Conservation (phyloP, 2,888 invertebrate genomes). For the Nemoura dubitans region DNA sequence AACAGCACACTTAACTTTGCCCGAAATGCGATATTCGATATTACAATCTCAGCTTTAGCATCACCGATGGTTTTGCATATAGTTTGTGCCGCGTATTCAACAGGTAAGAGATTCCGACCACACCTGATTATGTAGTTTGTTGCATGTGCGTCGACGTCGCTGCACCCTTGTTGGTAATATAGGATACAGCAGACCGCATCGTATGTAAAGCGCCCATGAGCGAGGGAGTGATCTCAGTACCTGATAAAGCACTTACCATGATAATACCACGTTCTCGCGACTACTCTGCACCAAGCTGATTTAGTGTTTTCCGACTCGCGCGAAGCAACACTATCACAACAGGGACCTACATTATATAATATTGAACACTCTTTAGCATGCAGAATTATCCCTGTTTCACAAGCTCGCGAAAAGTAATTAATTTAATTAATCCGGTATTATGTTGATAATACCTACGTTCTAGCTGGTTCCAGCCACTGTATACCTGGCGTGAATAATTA, state of each 20-base stretch:
- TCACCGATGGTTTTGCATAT: background rate
- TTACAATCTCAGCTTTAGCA: background rate
- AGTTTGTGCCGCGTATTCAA: background rate
- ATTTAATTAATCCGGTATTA: background rate
- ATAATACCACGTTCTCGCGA: background rate
- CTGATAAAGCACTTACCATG: background rate
- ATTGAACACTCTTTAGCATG: background rate
- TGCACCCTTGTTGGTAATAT: background rate
- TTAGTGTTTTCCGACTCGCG: background rate
- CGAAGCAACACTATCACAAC: background rate
- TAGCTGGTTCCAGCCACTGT: background rate
- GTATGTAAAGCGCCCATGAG: background rate
- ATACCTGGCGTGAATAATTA: background rate
- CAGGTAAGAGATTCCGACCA: background rate
- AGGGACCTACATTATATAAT: background rate
- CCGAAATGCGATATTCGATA: background rate
- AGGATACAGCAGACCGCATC: background rate
- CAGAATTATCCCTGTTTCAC: background rate
- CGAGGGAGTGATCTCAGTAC: background rate
- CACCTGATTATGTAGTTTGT: background rate
- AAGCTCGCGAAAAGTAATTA: background rate
- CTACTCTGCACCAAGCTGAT: background rate
- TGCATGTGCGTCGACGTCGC: background rate
- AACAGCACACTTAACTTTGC: slow-evolving; percentile 5
- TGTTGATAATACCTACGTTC: background rate